phyloP scores from a whole-genome alignment of 2,888 invertebrate genomes.

The Erannis defoliaria region DNA sequence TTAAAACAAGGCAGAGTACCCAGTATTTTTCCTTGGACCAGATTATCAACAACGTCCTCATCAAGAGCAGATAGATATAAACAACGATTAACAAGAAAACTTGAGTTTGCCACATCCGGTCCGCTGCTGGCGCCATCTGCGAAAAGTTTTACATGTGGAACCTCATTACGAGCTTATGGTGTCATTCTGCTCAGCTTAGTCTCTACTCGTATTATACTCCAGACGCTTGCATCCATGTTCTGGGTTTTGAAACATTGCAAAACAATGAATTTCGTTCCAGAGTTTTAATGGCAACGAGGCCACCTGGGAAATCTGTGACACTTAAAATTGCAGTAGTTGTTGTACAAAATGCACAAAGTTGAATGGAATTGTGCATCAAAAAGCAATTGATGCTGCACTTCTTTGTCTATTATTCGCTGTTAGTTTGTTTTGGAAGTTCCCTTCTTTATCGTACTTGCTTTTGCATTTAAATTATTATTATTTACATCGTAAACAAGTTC shows the following conservation, averaged over 20 bases:
- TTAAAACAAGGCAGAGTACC: too few relatives aligned
- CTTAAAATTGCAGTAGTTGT: slow-evolving; percentile 44
- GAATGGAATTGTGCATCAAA: slow-evolving; percentile 32
- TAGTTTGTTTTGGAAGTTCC: not conserved
- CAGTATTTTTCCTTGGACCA: too few relatives aligned
- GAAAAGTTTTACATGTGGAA: not conserved
- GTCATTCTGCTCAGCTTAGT: not conserved
- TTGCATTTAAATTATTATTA: not conserved
- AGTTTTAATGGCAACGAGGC: slow-evolving; percentile 42
- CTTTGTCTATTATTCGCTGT: slow-evolving; percentile 15
- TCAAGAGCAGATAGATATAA: too few relatives aligned
- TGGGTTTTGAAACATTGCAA: slow-evolving; percentile 32
- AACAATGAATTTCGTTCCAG: slow-evolving; percentile 43
- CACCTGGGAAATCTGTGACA: slow-evolving; percentile 44
- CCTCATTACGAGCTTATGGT: not conserved
- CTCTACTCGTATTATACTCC: not conserved
- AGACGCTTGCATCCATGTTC: slow-evolving; percentile 17
- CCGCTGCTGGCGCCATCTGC: too few relatives aligned
- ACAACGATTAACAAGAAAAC: too few relatives aligned
- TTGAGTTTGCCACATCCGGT: too few relatives aligned
- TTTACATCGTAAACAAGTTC: not conserved
- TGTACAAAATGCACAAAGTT: slow-evolving; percentile 41
- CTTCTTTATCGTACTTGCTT: not conserved
- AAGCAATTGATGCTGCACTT: slow-evolving; percentile 25
- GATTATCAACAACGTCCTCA: too few relatives aligned